These are phyloP conservation scores for Mamestra configurata DNA, from an alignment of 1,140 invertebrate species.

Conservation along the genomic window DNA sequence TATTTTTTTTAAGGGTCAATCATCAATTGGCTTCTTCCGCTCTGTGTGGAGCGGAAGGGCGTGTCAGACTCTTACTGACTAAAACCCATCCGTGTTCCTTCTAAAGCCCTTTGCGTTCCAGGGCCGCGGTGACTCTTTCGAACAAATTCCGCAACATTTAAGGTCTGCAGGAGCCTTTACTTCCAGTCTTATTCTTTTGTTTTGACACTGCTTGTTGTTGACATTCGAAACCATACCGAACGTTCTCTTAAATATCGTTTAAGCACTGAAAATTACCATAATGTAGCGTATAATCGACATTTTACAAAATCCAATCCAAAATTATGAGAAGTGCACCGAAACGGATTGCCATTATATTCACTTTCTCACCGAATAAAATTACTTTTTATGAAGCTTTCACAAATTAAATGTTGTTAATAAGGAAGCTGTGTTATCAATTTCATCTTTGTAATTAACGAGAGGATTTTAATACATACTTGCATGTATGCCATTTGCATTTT, in stretches of 20 bases:
- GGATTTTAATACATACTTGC: not conserved
- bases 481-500: not conserved
- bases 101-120: too few species aligned
- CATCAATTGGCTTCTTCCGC: too few species aligned
- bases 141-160: too few species aligned
- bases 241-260: not conserved
- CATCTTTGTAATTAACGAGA: not conserved
- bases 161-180: too few species aligned
- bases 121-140: too few species aligned
- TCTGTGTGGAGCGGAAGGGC: too few species aligned
- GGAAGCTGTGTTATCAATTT: constrained; percentile 4
- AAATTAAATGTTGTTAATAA: constrained; percentile 25
- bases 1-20: too few species aligned
- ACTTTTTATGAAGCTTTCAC: constrained; percentile 23
- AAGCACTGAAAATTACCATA: not conserved
- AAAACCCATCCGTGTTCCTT: too few species aligned
- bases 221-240: not conserved
- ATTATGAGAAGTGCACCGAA: constrained; percentile 8
- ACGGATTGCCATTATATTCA: not conserved
- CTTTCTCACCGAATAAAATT: constrained; percentile 18
- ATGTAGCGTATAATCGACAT: constrained; percentile 12
- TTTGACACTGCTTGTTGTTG: not conserved
- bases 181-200: too few species aligned
- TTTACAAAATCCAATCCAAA: not conserved
- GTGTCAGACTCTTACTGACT: too few species aligned